A percentile compares a stretch with the other conserved stretches of the same genome.
These are phyloP conservation scores for Drosophila kanapiae DNA, from an alignment of 1,140 invertebrate species.

Conservation along the genomic window DNA sequence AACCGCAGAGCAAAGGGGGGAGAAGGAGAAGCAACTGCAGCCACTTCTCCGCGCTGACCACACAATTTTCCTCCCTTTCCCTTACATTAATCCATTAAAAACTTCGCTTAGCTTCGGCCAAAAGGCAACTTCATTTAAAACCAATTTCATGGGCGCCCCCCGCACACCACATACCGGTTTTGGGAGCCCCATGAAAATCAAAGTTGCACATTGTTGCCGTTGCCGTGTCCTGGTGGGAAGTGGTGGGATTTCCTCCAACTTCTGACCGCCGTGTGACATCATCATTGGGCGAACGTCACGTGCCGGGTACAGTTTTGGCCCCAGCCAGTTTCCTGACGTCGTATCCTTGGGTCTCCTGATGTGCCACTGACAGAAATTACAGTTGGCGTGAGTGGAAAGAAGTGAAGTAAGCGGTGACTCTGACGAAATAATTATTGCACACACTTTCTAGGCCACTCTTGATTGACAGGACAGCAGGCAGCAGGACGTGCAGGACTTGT, in stretches of 20 bases:
- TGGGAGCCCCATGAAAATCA: constrained; percentile 40
- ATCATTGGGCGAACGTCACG: constrained; percentile 59
- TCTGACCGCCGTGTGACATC: constrained; percentile 66
- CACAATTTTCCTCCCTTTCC: constrained; percentile 19
- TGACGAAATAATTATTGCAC: constrained; percentile 72
- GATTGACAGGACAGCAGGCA: constrained; percentile 31
- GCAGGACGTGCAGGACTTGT: not conserved
- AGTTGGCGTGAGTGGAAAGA: constrained; percentile 47
- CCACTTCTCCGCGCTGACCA: constrained; percentile 26
- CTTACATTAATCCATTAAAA: constrained; percentile 74
- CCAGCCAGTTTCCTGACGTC: constrained; percentile 6
- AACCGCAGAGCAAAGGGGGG: constrained; percentile 29
- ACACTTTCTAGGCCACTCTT: constrained; percentile 38
- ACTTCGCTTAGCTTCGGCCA: constrained; percentile 56
- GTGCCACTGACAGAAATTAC: constrained; percentile 70
- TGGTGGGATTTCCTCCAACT: constrained; percentile 2
- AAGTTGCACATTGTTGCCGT: constrained; percentile 69
- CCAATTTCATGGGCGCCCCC: constrained; percentile 41
- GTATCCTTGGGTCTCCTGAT: constrained; percentile 18
- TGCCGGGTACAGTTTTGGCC: constrained; percentile 58
- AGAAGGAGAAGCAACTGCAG: constrained; percentile 14
- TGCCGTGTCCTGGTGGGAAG: constrained; percentile 27
- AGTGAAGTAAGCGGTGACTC: constrained; percentile 14
- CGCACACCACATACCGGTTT: not conserved
- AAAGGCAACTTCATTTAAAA: constrained; percentile 67